Percentiles rank a stretch among this genome's conserved stretches.
phyloP scores from a whole-genome alignment of 2,113 vertebrate genomes.

The Ploceus nigricollis region DNA sequence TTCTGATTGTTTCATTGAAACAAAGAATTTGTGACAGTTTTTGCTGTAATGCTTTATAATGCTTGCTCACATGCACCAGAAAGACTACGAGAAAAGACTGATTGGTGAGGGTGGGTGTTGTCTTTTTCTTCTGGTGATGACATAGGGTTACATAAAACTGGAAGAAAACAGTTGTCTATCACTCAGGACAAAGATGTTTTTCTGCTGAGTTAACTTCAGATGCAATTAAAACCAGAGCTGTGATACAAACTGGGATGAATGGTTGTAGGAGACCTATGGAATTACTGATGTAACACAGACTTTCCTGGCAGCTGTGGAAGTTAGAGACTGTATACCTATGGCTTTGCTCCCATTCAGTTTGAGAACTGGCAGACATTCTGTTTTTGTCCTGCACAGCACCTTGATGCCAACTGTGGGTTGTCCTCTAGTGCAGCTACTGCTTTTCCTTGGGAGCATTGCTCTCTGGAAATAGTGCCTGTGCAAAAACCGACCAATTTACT shows the following conservation, averaged over 20 bases:
- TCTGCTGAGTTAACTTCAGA: background rate
- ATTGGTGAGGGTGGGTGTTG: background rate
- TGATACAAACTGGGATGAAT: background rate
- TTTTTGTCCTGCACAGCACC: background rate
- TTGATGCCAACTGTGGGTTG: background rate
- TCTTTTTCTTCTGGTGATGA: background rate
- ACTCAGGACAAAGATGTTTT: background rate
- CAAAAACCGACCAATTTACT: background rate
- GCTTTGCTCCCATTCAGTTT: background rate
- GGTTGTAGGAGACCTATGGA: background rate
- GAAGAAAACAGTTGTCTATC: background rate
- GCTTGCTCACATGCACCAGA: background rate
- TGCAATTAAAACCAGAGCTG: background rate
- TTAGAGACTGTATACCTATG: background rate
- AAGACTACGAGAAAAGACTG: background rate
- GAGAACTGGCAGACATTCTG: background rate
- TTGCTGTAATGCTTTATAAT: background rate
- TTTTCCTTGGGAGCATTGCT: background rate
- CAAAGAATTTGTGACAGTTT: background rate
- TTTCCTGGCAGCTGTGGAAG: background rate
- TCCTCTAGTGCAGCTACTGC: background rate
- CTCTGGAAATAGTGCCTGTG: background rate
- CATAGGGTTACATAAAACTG: background rate
- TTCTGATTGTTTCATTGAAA: background rate
- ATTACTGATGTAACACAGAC: background rate